Evolutionary conservation across 2,888 invertebrate species (phyloP), one percentile per base, ranked within the genome.

Genomic region (Tridacna crocea): DNA sequence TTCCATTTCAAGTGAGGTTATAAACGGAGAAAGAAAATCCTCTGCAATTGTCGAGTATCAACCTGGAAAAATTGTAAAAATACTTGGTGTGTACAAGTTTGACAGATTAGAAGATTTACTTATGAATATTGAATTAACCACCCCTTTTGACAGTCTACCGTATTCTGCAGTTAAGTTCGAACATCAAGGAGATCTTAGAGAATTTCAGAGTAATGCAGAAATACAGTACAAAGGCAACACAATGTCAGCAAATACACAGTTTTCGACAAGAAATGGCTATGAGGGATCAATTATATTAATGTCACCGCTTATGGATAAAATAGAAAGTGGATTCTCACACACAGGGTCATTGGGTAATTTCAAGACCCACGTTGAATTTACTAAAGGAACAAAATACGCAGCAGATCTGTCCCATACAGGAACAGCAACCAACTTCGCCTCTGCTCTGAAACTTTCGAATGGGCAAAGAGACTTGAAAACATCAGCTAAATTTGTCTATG

Each of bases 181-280:
- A 24, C 77, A 81, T 22, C 68, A 66, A 24, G 81, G 84, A 46
- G 75, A 79, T 46, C 47, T 60, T 13, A 55, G n/a, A 55, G 51
- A 65, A 12, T 82, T 84, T 60, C 47, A 65, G 10, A 77, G 66
- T 47, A 47, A 74, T 36, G 79, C 51, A 0, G 77, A 82, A 66
- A 48, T 84, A 26, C 82, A 84, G 66, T 84, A 82, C 55, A 58
- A 48, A 66, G 77, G 72, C 1, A 74, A 79, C 22, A 77, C 65
- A 48, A 60, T 82, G 15, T 47, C 77, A 17, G 48, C 72, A 24
- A 77, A 76, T 46, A 55, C 84, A 13, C 48, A 48, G n/a, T 79
- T 77, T 74, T 77, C 79, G 0, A 65, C 58, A 11, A 55, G 24
- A 17, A 75, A 77, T 61, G 79, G 77, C 13, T 65, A 70, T 13